phyloP scores from a whole-genome alignment of 1,140 invertebrate species.

The Latrodectus geometricus region DNA sequence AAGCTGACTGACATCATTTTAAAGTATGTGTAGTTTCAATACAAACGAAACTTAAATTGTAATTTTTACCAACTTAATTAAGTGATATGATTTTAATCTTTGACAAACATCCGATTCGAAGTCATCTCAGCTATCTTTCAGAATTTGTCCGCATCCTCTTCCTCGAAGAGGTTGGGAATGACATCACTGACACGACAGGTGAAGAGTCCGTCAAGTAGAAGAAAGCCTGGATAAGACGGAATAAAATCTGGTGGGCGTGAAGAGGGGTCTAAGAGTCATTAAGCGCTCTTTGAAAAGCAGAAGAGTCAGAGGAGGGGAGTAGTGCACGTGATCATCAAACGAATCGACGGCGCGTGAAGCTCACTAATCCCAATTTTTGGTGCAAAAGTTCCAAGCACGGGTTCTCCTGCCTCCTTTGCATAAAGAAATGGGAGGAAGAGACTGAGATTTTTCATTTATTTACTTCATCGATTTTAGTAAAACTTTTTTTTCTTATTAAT shows the following conservation, averaged over 20 bases:
- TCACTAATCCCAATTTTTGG: conserved; percentile 55
- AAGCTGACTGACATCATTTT: no score
- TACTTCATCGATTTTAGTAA: not conserved
- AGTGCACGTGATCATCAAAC: conserved; percentile 50
- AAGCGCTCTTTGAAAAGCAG: not conserved
- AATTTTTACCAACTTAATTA: no score
- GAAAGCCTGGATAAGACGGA: conserved; percentile 1
- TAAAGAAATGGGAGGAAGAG: conserved; percentile 13
- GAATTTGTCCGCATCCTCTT: not conserved
- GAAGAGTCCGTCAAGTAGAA: conserved; percentile 2
- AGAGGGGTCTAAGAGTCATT: conserved; percentile 28
- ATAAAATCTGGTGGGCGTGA: not conserved
- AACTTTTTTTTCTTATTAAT: not conserved
- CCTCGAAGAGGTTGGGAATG: not conserved
- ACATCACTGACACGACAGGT: not conserved
- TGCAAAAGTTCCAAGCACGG: conserved; percentile 23
- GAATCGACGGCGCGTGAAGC: conserved; percentile 49
- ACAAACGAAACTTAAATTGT: no score
- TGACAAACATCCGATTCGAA: not conserved
- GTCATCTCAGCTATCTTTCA: not conserved
- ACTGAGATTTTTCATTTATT: not conserved
- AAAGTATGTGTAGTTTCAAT: no score
- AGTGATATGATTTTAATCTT: no score
- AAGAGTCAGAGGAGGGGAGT: not conserved
- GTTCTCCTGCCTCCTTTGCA: conserved; percentile 25